phyloP scores from a whole-genome alignment of 2,797 vertebrate genomes.

The Syncerus caffer region DNA sequence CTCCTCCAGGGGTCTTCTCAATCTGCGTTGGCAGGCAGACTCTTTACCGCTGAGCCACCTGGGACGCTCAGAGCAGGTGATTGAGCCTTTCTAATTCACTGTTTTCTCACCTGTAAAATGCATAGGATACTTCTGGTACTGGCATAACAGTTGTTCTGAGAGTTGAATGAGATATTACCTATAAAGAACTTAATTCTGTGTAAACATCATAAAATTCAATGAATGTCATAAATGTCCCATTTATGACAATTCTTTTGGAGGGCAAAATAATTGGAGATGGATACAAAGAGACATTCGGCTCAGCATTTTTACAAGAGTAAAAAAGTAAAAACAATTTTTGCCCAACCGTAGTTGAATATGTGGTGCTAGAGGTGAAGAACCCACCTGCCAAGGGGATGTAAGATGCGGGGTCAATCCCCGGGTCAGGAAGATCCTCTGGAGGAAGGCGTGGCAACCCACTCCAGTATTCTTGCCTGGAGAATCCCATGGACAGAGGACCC shows the following conservation, averaged over 20 bases:
- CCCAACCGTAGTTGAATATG: not conserved
- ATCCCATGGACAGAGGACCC: not conserved
- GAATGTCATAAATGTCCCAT: not conserved
- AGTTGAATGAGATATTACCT: not conserved
- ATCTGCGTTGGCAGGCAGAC: not conserved
- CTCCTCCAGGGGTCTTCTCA: not conserved
- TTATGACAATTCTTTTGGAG: not conserved
- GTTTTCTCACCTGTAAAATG: not conserved
- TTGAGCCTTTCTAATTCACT: not conserved
- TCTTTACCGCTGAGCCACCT: not conserved
- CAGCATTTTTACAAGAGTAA: not conserved
- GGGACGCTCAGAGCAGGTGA: not conserved
- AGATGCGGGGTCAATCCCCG: not conserved
- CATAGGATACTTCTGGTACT: not conserved
- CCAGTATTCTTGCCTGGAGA: not conserved
- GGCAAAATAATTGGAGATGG: not conserved
- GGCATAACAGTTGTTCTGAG: not conserved
- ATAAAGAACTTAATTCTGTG: constrained; percentile 8
- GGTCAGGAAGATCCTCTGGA: not conserved
- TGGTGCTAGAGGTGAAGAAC: not conserved
- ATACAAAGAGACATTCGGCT: not conserved
- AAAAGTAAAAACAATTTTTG: not conserved
- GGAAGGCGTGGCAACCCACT: not conserved
- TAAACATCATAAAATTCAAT: not conserved
- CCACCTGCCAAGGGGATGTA: not conserved